Conservation (phyloP, 2,888 invertebrate species). For the Hemaris fuciformis region DNA sequence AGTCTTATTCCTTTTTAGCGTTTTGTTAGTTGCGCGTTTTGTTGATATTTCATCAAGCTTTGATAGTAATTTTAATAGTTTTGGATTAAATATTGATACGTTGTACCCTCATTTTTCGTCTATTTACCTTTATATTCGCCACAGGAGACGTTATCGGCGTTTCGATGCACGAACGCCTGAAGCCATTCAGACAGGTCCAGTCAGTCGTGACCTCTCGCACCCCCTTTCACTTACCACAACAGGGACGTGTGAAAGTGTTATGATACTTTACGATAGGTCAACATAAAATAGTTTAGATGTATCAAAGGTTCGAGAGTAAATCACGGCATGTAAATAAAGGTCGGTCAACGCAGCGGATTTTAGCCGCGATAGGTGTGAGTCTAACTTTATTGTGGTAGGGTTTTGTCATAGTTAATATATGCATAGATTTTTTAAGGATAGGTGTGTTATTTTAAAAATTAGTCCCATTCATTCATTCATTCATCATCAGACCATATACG, state of each 20-base stretch:
- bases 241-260: constrained; percentile 13
- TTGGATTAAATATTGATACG: background rate
- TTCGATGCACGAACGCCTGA: constrained; percentile 65
- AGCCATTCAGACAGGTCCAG: constrained; percentile 48
- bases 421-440: background rate
- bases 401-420: background rate
- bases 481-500: no score
- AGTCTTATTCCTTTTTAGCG: background rate
- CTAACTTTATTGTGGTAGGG: constrained; percentile 37
- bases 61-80: background rate
- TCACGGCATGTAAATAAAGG: constrained; percentile 57
- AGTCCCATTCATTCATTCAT: no score
- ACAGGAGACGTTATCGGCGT: constrained; percentile 57
- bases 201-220: constrained; percentile 36
- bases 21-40: background rate
- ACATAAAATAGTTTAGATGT: constrained; percentile 24
- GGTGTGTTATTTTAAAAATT: no score
- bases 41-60: background rate
- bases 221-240: constrained; percentile 22
- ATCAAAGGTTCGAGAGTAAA: constrained; percentile 52
- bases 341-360: constrained; percentile 52
- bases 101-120: constrained; percentile 3
- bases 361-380: constrained; percentile 41
- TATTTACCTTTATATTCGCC: constrained; percentile 42
- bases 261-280: constrained; percentile 27